These are phyloP conservation scores for Merops nubicus DNA, from an alignment of 2,113 vertebrate species.

Conservation along the genomic window DNA sequence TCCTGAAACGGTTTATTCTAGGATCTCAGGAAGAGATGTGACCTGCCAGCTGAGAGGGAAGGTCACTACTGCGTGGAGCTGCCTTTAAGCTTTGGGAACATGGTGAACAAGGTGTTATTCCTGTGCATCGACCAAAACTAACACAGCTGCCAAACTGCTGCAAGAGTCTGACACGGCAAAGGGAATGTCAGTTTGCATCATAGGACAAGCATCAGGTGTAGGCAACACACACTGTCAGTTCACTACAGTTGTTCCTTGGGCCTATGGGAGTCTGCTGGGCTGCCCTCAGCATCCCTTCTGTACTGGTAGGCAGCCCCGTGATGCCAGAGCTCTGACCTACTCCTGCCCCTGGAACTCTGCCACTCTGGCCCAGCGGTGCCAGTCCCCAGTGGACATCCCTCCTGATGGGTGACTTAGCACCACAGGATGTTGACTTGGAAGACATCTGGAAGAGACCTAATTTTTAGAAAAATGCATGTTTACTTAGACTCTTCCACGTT, in stretches of 20 bases:
- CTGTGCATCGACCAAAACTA: neutral
- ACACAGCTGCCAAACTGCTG: neutral
- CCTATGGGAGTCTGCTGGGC: neutral
- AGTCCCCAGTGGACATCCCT: neutral
- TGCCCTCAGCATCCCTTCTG: neutral
- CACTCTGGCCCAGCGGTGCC: neutral
- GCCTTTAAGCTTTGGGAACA: neutral
- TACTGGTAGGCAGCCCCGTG: neutral
- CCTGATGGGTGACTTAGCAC: neutral
- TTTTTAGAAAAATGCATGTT: neutral
- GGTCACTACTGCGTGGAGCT: neutral
- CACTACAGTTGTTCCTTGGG: neutral
- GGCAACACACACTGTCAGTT: rapidly evolving
- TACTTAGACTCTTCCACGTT: rapidly evolving
- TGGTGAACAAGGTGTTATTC: neutral
- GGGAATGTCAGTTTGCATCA: neutral
- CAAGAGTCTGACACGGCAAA: neutral
- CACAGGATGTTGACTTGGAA: neutral
- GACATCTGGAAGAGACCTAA: neutral
- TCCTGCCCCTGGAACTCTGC: neutral
- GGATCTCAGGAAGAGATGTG: neutral
- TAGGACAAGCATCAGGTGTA: neutral
- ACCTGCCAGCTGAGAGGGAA: neutral
- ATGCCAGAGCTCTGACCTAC: neutral
- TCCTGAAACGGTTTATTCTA: neutral